Evolutionary conservation across 2,797 vertebrate genomes (phyloP).

Genomic region (Buceros bicornis): DNA sequence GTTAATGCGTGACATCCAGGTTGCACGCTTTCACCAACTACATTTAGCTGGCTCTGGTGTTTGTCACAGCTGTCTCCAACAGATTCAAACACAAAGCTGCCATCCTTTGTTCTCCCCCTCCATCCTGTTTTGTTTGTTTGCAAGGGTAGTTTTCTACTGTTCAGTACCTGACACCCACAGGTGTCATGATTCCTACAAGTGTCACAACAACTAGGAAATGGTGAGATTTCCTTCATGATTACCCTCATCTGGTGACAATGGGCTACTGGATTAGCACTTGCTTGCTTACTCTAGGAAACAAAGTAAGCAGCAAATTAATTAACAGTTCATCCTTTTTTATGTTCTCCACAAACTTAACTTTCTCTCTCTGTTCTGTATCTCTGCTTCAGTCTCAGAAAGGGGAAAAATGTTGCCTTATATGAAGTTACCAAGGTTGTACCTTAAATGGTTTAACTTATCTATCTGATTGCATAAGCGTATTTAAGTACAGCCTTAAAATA

Average conservation of each 20-base stretch:
- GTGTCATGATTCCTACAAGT: too few species aligned
- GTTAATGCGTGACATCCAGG: neutral
- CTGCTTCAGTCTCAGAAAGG: neutral
- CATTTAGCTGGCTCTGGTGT: neutral
- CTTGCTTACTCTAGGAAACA: neutral
- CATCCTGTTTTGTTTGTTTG: neutral
- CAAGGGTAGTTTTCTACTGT: neutral
- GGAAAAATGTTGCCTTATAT: neutral
- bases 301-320: neutral
- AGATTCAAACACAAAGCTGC: neutral
- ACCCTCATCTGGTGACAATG: neutral
- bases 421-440: neutral
- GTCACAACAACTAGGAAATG: accelerated
- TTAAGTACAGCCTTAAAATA: neutral
- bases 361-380: accelerated
- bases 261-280: neutral
- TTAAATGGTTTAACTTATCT: neutral
- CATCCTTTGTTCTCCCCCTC: neutral
- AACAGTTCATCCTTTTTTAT: neutral
- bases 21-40: accelerated
- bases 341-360: neutral
- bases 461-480: neutral
- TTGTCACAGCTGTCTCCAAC: neutral
- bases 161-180: neutral
- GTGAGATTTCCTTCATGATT: neutral